These are phyloP conservation scores for Ptyas mucosa DNA, from an alignment of 2,113 vertebrate species.

Conservation along the genomic window DNA sequence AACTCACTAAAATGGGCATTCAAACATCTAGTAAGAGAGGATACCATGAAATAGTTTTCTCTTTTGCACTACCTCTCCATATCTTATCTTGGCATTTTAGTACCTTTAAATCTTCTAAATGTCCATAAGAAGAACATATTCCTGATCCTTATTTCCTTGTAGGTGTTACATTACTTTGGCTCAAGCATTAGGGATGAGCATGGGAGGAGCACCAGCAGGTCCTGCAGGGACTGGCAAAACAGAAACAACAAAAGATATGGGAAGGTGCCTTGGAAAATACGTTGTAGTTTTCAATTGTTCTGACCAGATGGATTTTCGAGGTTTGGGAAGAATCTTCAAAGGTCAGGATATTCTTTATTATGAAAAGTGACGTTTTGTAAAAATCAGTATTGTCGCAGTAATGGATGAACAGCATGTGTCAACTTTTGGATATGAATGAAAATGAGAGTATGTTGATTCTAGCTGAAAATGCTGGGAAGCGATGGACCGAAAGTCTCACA, in stretches of 20 bases:
- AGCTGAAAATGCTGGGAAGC: background rate
- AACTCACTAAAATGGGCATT: background rate
- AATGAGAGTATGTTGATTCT: background rate
- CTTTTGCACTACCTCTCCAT: background rate
- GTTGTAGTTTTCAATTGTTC: slow-evolving; percentile 98
- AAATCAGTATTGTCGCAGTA: background rate
- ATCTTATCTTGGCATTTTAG: background rate
- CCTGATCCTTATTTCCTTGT: background rate
- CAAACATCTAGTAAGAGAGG: background rate
- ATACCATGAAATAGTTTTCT: too few species aligned
- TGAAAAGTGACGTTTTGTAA: background rate
- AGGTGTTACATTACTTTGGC: slow-evolving; percentile 97
- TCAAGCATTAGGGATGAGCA: slow-evolving; percentile 94
- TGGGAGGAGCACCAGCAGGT: slow-evolving; percentile 94
- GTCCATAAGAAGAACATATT: background rate
- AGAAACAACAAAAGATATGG: slow-evolving; percentile 96
- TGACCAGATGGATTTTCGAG: slow-evolving; percentile 98
- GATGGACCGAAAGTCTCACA: background rate
- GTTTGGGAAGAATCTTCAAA: slow-evolving; percentile 96
- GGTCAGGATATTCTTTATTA: slow-evolving; percentile 60
- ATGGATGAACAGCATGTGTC: background rate
- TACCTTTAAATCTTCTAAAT: background rate
- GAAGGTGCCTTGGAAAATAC: slow-evolving; percentile 92
- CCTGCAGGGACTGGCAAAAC: slow-evolving; percentile 97
- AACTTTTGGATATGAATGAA: background rate